These are phyloP conservation scores for Mus spicilegus DNA, from an alignment of 2,113 vertebrate species.

Conservation along the genomic window DNA sequence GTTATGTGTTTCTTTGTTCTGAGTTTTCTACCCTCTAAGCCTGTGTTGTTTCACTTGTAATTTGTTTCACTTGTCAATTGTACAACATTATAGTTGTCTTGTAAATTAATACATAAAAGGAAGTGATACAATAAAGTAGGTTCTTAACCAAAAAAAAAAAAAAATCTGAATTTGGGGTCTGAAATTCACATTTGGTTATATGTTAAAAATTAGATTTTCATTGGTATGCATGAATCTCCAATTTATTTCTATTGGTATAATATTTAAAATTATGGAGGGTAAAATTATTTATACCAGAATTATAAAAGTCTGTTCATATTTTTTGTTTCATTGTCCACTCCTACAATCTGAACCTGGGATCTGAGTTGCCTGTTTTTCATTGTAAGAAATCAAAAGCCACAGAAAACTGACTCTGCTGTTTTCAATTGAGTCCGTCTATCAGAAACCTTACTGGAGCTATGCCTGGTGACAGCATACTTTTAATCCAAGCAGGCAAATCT, in stretches of 20 bases:
- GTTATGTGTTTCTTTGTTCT: background rate
- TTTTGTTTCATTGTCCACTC: background rate
- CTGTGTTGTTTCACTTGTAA: no score
- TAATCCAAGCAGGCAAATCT: background rate
- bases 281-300: conserved; percentile 1
- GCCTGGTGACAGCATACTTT: background rate
- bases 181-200: background rate
- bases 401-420: background rate
- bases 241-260: conserved; percentile 39
- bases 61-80: background rate
- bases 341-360: background rate
- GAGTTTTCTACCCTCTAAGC: background rate
- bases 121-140: conserved; percentile 24
- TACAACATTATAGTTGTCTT: background rate
- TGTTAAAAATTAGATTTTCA: conserved; percentile 1
- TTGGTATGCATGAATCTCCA: background rate
- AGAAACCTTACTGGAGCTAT: background rate
- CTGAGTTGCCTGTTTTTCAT: background rate
- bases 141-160: conserved; percentile 30
- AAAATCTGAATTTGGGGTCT: background rate
- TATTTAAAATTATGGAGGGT: conserved; percentile 19
- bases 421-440: conserved; percentile 10
- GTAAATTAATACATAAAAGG: background rate
- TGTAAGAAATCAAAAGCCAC: conserved; percentile 5
- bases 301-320: background rate